A percentile compares a stretch with the other conserved stretches of the same genome.
Conservation (phyloP, 2,797 vertebrate genomes). For the Clarias platycephalus region DNA sequence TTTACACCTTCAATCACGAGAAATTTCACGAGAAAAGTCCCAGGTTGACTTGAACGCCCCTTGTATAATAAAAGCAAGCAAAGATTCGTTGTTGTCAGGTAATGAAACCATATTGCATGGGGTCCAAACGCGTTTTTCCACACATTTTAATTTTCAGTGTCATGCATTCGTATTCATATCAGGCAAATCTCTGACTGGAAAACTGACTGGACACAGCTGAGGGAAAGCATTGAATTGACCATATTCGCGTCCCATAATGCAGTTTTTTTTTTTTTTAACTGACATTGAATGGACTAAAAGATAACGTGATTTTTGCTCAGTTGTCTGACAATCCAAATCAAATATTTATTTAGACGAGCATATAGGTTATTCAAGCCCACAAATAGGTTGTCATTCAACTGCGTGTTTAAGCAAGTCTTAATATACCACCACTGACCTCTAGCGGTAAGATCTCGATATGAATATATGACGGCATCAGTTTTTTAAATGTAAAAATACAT, state of each 20-base stretch:
- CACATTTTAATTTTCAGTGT: neutral
- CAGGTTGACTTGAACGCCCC: too few species aligned
- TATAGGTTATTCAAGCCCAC: neutral
- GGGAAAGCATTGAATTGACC: too few species aligned
- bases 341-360: neutral
- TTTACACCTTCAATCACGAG: too few species aligned
- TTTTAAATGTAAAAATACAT: neutral
- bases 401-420: neutral
- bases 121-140: neutral
- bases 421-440: constrained; percentile 23
- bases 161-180: neutral
- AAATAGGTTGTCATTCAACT: neutral
- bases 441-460: neutral
- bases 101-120: neutral
- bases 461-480: neutral
- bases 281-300: neutral
- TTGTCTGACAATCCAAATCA: neutral
- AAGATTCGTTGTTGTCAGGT: neutral
- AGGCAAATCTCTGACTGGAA: neutral
- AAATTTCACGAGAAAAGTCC: too few species aligned
- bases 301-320: neutral
- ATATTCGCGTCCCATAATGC: neutral
- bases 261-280: too few species aligned
- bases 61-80: too few species aligned
- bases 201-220: too few species aligned